Base-by-base conservation (phyloP, 2,113 vertebrate species). In the Chaetodon auriga region DNA sequence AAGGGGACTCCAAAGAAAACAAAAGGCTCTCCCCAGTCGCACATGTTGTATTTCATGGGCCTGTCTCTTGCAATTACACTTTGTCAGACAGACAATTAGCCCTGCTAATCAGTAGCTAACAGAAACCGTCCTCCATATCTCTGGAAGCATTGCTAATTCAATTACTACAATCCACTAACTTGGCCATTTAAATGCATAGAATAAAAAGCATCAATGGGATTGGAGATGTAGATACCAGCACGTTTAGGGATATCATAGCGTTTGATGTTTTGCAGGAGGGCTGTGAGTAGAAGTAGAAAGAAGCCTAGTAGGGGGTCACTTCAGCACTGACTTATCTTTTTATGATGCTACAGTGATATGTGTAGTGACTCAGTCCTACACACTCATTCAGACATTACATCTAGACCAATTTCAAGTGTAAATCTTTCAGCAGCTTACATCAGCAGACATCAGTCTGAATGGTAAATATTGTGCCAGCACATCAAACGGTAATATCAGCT, bases 41-140 rank as follows among this genome's bases (percentile, higher is more conserved):
- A 48, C 53, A 18, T 83, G 82, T 78, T 89, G 72, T 58, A 80
- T 91, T 90, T 91, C 74, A 88, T 68, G 63, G 72, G 75, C 84
- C 70, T 89, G 86, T 92, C 83, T 90, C 68, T 82, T 66, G 72
- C 82, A 92, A 91, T 94, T 93, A 90, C 63, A 84, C 57, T 77
- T 85, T n/a, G 76, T 92, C 79, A 91, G 87, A 66, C 80, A 88
- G 88, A 93, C 92, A 94, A 95, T 95, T 95, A 94, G 90, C 80
- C 82, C 79, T 65, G 82, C 89, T 93, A 92, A 94, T 94, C 89
- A 93, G 89, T 54, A 38, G 80, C 87, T 88, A 82, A 87, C 88
- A 88, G 89, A 92, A 89, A 82, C 86, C 72, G 71, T 90, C 89
- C 81, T 68, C 82, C 60, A 80, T 63, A 70, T 88, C 84, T 90